phyloP scores from a whole-genome alignment of 2,888 invertebrate species.

The Lydus trimaculatus region DNA sequence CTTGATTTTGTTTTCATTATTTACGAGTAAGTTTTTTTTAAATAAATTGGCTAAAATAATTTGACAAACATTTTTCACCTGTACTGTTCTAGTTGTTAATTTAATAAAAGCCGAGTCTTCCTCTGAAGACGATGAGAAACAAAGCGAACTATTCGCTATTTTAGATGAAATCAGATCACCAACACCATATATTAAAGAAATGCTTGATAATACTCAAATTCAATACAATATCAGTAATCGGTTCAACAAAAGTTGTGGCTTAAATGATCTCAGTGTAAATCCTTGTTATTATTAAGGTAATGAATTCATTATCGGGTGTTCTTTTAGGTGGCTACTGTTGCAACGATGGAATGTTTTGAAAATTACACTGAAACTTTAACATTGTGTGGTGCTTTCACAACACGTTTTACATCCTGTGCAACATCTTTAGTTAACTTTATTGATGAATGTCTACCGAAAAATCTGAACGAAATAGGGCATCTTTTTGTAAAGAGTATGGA shows the following conservation, averaged over 20 bases:
- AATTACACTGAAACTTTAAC: not conserved
- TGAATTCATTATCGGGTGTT: too few relatives aligned
- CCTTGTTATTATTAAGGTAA: not conserved
- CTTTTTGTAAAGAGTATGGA: not conserved
- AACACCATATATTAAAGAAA: not conserved
- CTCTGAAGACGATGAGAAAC: not conserved
- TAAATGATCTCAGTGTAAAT: not conserved
- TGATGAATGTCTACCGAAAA: not conserved
- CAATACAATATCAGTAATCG: not conserved
- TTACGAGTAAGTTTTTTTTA: too few relatives aligned
- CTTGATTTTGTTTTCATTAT: too few relatives aligned
- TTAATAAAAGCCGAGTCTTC: not conserved
- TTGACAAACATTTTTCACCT: too few relatives aligned
- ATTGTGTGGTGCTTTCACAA: not conserved
- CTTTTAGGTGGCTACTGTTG: too few relatives aligned
- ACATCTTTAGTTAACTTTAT: not conserved
- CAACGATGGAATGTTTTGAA: too few relatives aligned
- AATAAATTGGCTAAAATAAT: too few relatives aligned
- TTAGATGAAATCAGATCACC: not conserved
- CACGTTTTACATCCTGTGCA: not conserved
- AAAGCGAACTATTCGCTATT: not conserved
- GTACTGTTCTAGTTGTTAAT: not conserved
- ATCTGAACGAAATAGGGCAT: not conserved
- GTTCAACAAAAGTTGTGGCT: not conserved
- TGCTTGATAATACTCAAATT: not conserved